A percentile compares a stretch with the other conserved stretches of the same genome.
These are phyloP conservation scores for Linyphia triangularis DNA, from an alignment of 2,888 invertebrate species.

Conservation along the genomic window DNA sequence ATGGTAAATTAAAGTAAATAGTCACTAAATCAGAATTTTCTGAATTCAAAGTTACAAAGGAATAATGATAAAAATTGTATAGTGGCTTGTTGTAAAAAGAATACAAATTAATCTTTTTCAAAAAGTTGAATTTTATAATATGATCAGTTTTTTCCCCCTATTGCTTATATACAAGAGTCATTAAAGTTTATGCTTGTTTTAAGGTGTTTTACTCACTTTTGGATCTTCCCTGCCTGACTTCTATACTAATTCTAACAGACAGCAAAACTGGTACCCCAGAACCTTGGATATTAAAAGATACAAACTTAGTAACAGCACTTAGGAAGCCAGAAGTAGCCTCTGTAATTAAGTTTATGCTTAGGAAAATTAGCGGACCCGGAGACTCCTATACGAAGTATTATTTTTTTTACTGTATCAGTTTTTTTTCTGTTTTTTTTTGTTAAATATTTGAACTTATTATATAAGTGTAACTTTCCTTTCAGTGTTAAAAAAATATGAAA, in stretches of 20 bases:
- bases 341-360: conserved; percentile 51
- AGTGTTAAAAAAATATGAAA: too few species aligned
- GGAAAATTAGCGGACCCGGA: conserved; percentile 52
- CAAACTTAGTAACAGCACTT: conserved; percentile 45
- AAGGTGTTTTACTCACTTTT: conserved; percentile 66
- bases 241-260: conserved; percentile 58
- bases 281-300: conserved; percentile 38
- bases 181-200: too few species aligned
- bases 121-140: too few species aligned
- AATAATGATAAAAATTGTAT: too few species aligned
- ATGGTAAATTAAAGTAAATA: too few species aligned
- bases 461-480: not conserved
- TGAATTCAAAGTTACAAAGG: too few species aligned
- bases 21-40: too few species aligned
- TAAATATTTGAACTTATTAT: not conserved
- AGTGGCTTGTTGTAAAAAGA: too few species aligned
- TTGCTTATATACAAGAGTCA: too few species aligned
- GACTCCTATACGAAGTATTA: conserved; percentile 44
- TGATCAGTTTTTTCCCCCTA: too few species aligned
- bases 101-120: too few species aligned
- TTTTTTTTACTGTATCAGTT: not conserved
- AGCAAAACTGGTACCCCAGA: conserved; percentile 44
- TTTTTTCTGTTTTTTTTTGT: not conserved
- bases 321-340: conserved; percentile 52
- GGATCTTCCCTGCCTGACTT: conserved; percentile 72